Conservation (phyloP, 1,140 invertebrate genomes). For the Procambarus virginalis region DNA sequence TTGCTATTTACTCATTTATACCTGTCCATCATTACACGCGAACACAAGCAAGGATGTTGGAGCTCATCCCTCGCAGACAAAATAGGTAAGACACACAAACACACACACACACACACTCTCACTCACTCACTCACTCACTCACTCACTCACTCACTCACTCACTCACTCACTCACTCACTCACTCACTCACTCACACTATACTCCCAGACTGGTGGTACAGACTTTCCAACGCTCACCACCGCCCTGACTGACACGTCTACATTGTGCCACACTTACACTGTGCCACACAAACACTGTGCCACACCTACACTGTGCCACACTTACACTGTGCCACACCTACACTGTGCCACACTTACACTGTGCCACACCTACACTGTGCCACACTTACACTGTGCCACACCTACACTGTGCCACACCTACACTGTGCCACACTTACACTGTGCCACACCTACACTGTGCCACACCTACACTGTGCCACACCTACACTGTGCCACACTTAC, state of each 20-base stretch:
- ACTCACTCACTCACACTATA: neutral
- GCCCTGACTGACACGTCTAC: neutral
- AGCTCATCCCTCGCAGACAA: too few relatives aligned
- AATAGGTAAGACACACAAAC: too few relatives aligned
- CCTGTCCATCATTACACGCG: too few relatives aligned
- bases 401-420: neutral
- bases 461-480: too few relatives aligned
- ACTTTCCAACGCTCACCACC: neutral
- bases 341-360: neutral
- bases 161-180: slow-evolving; percentile 3
- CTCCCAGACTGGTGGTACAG: too few relatives aligned
- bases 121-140: neutral
- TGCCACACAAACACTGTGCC: neutral
- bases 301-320: neutral
- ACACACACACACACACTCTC: neutral
- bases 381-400: neutral
- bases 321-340: neutral
- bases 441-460: too few relatives aligned
- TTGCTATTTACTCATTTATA: too few relatives aligned
- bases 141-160: neutral
- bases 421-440: neutral
- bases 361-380: neutral
- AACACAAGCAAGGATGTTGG: too few relatives aligned
- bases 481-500: too few relatives aligned
- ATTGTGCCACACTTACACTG: neutral